phyloP scores from a whole-genome alignment of 1,140 invertebrate species.

The Drosophila grimshawi region DNA sequence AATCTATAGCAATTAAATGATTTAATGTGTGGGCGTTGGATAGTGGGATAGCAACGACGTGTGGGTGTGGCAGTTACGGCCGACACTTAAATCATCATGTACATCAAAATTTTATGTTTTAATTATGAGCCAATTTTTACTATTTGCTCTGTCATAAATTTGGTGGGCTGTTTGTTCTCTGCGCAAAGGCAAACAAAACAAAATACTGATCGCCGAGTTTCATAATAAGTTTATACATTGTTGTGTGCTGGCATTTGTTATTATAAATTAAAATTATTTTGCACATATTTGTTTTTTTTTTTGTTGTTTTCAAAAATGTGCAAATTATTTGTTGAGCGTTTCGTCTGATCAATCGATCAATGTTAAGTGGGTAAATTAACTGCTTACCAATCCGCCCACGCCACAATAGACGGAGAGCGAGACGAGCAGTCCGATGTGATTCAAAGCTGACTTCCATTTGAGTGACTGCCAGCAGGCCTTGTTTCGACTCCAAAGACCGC shows the following conservation, averaged over 20 bases:
- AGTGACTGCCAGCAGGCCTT: constrained; percentile 74
- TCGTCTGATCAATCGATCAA: constrained; percentile 16
- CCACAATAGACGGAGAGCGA: constrained; percentile 90
- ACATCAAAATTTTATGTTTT: constrained; percentile 61
- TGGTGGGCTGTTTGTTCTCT: constrained; percentile 24
- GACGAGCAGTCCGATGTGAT: constrained; percentile 89
- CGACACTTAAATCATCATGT: constrained; percentile 49
- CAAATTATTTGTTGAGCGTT: constrained; percentile 30
- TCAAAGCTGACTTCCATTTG: constrained; percentile 86
- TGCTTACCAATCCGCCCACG: constrained; percentile 90
- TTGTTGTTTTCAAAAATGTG: constrained; percentile 16
- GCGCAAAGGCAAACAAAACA: constrained; percentile 13
- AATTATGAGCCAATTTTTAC: constrained; percentile 62
- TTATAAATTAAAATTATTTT: constrained; percentile 33
- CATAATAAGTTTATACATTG: constrained; percentile 13
- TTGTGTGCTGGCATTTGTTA: constrained; percentile 1
- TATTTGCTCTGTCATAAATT: constrained; percentile 55
- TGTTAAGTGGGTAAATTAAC: not conserved
- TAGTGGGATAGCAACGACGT: not conserved
- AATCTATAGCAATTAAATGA: constrained; percentile 10
- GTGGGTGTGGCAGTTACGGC: constrained; percentile 35
- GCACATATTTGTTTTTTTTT: not conserved
- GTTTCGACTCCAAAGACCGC: constrained; percentile 43
- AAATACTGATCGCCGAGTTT: constrained; percentile 2
- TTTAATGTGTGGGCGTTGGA: constrained; percentile 19